phyloP scores from a whole-genome alignment of 2,888 invertebrate species.

The Cheilosia soror region DNA sequence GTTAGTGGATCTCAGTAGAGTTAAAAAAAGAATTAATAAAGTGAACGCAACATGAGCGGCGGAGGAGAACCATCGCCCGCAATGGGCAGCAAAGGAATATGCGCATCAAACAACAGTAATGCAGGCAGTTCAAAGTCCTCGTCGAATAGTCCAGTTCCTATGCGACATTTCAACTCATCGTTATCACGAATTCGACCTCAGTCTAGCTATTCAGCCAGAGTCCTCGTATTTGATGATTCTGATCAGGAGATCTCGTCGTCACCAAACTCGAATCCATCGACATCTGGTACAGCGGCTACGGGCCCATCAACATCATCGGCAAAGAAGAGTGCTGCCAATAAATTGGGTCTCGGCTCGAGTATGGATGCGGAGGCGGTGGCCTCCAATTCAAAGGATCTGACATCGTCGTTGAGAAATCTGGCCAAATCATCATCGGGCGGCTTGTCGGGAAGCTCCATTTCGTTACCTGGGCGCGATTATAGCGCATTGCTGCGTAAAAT shows the following conservation, averaged over 20 bases:
- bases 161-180: constrained; percentile 57
- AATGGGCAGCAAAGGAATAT: constrained; percentile 29
- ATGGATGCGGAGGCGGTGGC: constrained; percentile 77
- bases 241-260: constrained; percentile 84
- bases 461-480: constrained; percentile 81
- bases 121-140: constrained; percentile 43
- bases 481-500: constrained; percentile 81
- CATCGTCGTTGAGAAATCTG: constrained; percentile 79
- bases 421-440: constrained; percentile 82
- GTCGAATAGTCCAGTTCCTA: constrained; percentile 60
- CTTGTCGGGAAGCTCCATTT: constrained; percentile 82
- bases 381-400: constrained; percentile 78
- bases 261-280: constrained; percentile 25
- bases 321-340: constrained; percentile 35
- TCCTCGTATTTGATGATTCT: constrained; percentile 90
- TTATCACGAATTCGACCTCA: constrained; percentile 83
- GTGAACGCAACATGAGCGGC: constrained; percentile 29
- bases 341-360: constrained; percentile 49
- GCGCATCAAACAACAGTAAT: constrained; percentile 1
- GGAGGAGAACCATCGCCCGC: constrained; percentile 32
- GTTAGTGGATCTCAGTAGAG: constrained; percentile 25
- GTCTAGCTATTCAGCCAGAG: constrained; percentile 89
- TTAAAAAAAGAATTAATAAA: neutral
- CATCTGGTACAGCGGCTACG: constrained; percentile 22
- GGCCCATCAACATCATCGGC: constrained; percentile 60